Conservation (phyloP, 2,113 vertebrate species). For the Esox niger region DNA sequence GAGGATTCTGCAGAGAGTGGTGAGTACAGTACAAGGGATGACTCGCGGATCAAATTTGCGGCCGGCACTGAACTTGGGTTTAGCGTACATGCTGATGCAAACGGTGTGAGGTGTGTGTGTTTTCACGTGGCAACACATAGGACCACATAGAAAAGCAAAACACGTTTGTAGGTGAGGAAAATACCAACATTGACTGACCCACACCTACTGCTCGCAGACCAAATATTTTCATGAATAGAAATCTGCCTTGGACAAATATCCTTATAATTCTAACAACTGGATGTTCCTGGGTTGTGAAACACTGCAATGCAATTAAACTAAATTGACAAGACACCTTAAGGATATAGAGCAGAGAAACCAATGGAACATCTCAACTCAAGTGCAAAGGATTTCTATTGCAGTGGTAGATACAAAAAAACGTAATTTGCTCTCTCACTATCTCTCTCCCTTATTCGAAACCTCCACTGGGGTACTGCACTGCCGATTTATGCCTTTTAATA, state of each 20-base stretch:
- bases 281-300: too few relatives aligned
- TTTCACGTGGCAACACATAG: background rate
- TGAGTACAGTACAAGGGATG: slow-evolving; percentile 61
- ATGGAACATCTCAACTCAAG: background rate
- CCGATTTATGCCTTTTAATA: background rate
- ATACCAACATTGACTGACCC: background rate
- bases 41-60: background rate
- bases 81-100: background rate
- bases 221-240: background rate
- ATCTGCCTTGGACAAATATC: background rate
- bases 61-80: background rate
- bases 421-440: background rate
- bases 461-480: background rate
- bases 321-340: background rate
- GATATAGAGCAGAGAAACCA: background rate
- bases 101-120: background rate
- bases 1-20: slow-evolving; percentile 86
- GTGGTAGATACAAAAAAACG: background rate
- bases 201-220: background rate
- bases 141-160: background rate
- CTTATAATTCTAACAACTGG: too few relatives aligned
- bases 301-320: background rate
- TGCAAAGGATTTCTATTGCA: background rate
- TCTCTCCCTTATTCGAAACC: background rate
- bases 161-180: background rate